Evolutionary conservation across 1,140 invertebrate genomes (phyloP), one percentile per base, ranked within the genome.

Genomic region (Cydia fagiglandana): DNA sequence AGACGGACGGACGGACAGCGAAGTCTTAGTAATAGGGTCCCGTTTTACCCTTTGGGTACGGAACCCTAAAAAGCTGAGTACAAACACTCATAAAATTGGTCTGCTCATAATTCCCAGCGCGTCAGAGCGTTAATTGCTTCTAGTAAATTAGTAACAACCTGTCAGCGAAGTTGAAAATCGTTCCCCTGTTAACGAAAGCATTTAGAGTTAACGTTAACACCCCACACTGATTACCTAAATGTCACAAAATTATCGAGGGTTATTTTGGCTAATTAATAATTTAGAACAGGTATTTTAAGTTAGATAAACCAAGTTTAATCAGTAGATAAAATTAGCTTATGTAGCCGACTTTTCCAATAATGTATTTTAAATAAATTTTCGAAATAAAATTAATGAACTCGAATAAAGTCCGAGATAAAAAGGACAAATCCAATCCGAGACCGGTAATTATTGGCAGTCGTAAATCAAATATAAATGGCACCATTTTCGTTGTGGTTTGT

Each of bases 401-500:
- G 10, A 76, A 73, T 56, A 64, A 73, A 74, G 56, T 50, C 61
- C 76, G 77, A 76, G 76, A 75, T 73, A 53, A 75, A 47, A 34
- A 66, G 66, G 74, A 45, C 73, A 78, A 81, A 80, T 78, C 70
- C 76, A 80, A 80, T 78, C 64, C 75, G 47, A 76, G 47, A 74
- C 68, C 78, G 75, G 78, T 80, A 83, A 85, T 84, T 83, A 85
- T 82, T 75, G 80, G 74, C 28, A 28, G 70, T 64, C 84, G 80
- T 85, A 83, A 84, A 84, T 85, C 84, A 85, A 83, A 83, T 73
- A 77, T 78, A 80, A 84, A 84, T 79, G 81, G 80, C 77, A 56
- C 77, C 76, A 79, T 80, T 84, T 82, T 82, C 81, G 80, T 82
- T 81, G 77, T 78, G 76, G 73, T 79, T 78, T 81, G 77, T 79